These are phyloP conservation scores for Pterostichus madidus DNA, from an alignment of 2,888 invertebrate species.

Conservation along the genomic window DNA sequence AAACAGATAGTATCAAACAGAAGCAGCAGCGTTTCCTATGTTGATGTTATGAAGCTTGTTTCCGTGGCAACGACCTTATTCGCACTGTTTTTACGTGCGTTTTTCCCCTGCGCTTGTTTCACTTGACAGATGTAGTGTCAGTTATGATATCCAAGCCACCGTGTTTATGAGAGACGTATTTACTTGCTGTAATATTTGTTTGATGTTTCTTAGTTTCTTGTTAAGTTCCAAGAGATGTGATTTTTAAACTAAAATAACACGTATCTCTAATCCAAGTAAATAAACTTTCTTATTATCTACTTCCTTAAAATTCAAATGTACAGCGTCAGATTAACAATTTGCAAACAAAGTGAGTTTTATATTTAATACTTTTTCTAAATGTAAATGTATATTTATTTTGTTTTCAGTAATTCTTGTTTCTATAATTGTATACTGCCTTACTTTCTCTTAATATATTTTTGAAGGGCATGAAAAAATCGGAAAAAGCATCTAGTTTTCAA, in stretches of 20 bases:
- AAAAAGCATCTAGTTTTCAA: no score
- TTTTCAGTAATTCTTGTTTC: no score
- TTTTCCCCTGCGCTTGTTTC: constrained; percentile 57
- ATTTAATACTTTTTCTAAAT: no score
- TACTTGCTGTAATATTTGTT: constrained; percentile 28
- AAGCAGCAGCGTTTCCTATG: constrained; percentile 59
- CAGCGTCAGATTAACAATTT: not conserved
- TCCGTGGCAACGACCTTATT: constrained; percentile 65
- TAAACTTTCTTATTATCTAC: constrained; percentile 13
- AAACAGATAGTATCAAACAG: constrained; percentile 59
- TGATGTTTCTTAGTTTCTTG: constrained; percentile 28
- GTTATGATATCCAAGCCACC: constrained; percentile 60
- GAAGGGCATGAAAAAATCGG: no score
- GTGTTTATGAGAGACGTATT: constrained; percentile 42
- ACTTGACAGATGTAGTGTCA: constrained; percentile 64
- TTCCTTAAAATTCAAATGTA: constrained; percentile 8
- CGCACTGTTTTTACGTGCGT: constrained; percentile 53
- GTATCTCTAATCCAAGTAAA: not conserved
- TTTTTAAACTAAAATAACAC: constrained; percentile 8
- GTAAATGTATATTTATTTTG: no score
- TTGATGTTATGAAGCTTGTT: constrained; percentile 59
- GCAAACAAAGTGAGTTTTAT: no score
- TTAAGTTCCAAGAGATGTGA: constrained; percentile 20
- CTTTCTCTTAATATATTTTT: no score
- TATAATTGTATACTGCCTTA: no score